A percentile compares a stretch with the other conserved stretches of the same genome.
Evolutionary conservation across 2,888 invertebrate genomes (phyloP).

Genomic region (Malacosoma neustria): DNA sequence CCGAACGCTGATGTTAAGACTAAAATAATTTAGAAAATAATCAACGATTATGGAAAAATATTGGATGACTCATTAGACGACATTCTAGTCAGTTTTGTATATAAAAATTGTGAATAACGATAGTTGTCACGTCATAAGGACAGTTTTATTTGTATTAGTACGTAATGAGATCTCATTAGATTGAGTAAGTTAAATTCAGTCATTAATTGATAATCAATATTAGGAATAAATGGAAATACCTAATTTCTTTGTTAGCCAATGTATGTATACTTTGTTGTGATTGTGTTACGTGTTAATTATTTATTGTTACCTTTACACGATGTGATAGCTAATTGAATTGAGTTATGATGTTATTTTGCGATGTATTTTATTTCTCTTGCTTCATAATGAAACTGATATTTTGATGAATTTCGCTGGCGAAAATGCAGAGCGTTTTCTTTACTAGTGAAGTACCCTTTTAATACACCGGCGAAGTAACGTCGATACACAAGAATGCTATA

Average conservation of each 20-base stretch:
- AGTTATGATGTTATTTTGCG: slow-evolving; percentile 60
- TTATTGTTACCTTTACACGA: slow-evolving; percentile 63
- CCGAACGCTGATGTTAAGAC: slow-evolving; percentile 50
- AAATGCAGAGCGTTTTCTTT: not conserved
- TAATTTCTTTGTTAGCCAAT: slow-evolving; percentile 72
- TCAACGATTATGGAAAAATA: slow-evolving; percentile 40
- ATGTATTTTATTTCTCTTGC: slow-evolving; percentile 41
- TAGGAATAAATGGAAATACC: slow-evolving; percentile 51
- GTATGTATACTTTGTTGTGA: slow-evolving; percentile 71
- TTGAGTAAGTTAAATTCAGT: slow-evolving; percentile 70
- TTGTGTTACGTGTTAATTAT: slow-evolving; percentile 70
- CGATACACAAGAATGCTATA: slow-evolving; percentile 41
- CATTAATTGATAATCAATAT: slow-evolving; percentile 70
- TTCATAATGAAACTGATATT: slow-evolving; percentile 39
- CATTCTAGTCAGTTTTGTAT: slow-evolving; percentile 71
- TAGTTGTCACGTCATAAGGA: slow-evolving; percentile 60
- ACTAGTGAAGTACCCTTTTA: slow-evolving; percentile 9
- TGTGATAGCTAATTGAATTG: slow-evolving; percentile 64
- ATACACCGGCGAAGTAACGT: slow-evolving; percentile 19
- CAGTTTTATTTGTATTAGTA: slow-evolving; percentile 65
- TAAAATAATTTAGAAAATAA: slow-evolving; percentile 41
- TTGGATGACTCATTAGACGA: slow-evolving; percentile 55
- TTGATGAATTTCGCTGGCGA: slow-evolving; percentile 3
- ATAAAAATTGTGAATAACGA: slow-evolving; percentile 68
- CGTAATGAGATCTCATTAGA: slow-evolving; percentile 71